Evolutionary conservation across 2,888 invertebrate species (phyloP).

Genomic region (Branchellion lobata): DNA sequence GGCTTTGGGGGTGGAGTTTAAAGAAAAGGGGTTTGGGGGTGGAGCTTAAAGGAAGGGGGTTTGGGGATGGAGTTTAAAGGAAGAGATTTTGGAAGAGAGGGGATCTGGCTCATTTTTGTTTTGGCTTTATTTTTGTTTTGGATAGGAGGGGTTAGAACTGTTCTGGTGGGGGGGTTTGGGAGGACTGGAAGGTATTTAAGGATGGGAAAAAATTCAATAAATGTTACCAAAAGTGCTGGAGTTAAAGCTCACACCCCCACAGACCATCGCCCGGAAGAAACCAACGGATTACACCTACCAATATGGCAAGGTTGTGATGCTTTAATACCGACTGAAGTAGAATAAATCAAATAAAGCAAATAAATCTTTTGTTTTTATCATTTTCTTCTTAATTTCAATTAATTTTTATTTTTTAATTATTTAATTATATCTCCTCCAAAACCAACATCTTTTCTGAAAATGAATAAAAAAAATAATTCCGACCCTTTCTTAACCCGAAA

Average conservation of each 20-base stretch:
- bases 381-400: neutral
- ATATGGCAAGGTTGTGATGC: neutral
- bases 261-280: neutral
- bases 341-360: no score
- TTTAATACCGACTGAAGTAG: neutral
- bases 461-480: no score
- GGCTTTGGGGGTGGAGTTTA: constrained; percentile 40
- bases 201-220: constrained; percentile 35
- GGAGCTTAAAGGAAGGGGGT: neutral
- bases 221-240: neutral
- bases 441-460: no score
- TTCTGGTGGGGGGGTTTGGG: constrained; percentile 38
- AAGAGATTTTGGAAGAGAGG: no score
- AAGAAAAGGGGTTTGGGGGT: neutral
- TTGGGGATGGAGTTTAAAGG: neutral
- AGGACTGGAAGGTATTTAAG: constrained; percentile 45
- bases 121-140: no score
- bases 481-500: no score
- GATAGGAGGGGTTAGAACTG: no score
- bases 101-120: no score
- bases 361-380: no score
- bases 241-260: neutral
- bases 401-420: neutral
- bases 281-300: neutral
- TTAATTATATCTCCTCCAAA: no score